Evolutionary conservation across 2,113 vertebrate species (phyloP), one percentile per base, ranked within the genome.

Genomic region (Accipiter cooperii): DNA sequence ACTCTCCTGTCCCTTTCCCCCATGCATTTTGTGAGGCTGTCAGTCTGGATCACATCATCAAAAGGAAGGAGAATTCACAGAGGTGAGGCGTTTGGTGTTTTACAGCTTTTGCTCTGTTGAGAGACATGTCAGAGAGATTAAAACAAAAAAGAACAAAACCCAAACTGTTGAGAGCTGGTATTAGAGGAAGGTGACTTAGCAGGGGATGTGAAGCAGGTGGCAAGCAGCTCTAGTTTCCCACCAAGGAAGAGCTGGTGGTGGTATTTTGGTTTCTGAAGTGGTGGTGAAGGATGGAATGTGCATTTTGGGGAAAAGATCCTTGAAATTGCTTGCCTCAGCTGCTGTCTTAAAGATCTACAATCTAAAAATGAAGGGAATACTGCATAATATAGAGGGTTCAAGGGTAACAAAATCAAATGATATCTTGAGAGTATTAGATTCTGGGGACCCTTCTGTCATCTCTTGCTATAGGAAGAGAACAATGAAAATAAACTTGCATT

Each of bases 311-410:
- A 54, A 94, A 70, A 74, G 12, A 77, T 24, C 38, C 40, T 81
- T 73, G 34, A 66, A 68, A 52, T 6, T 49, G 2, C 83, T 84
- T 95, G 14, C 51, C 12, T 28, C n/a, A 36, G 31, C 8, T 75
- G 10, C 47, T 78, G 1, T 49, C 28, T 61, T 74, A 64, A 66
- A 54, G 84, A 64, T 29, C 42, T 51, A 8, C 10, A 18, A 8
- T 86, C n/a, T 78, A 28, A 84, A 81, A 84, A 68, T 33, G 36
- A 82, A 75, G 13, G 44, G 31, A 68, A 82, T 82, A 5, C 24
- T 76, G 19, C 9, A 55, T 58, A 60, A 58, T 0, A 0, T 33
- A 64, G 20, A 63, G 9, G 2, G 15, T 68, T 5, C 17, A 79
- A 87, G 24, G 11, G 49, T 8, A 64, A 40, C 16, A 81, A 73